A percentile compares a stretch with the other conserved stretches of the same genome.
Evolutionary conservation across 2,113 vertebrate genomes (phyloP).

Genomic region (Laticauda laticaudata): DNA sequence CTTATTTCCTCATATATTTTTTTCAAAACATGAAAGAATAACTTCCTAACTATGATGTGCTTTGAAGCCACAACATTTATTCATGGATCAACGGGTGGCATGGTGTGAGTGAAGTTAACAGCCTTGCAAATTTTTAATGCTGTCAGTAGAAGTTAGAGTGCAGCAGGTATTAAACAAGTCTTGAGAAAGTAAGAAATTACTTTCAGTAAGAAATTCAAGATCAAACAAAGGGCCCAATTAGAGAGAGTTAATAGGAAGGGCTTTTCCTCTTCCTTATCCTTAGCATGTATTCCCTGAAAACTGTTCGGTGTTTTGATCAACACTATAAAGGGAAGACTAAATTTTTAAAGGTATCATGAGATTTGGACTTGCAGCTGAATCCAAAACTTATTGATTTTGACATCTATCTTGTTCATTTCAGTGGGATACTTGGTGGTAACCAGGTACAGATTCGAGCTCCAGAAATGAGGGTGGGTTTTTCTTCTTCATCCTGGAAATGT

Average conservation of each 20-base stretch:
- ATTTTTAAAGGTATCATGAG: neutral
- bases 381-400: neutral
- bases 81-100: conserved; percentile 66
- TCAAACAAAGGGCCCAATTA: conserved; percentile 40
- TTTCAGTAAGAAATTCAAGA: conserved; percentile 22
- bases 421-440: neutral
- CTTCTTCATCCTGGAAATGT: neutral
- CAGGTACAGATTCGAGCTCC: neutral
- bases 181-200: conserved; percentile 9
- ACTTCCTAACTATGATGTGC: conserved; percentile 52
- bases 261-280: neutral
- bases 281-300: neutral
- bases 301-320: conserved; percentile 4
- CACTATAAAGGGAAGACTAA: neutral
- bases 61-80: conserved; percentile 67
- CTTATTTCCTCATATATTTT: too few species aligned
- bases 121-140: conserved; percentile 57
- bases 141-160: conserved; percentile 62
- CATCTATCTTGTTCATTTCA: neutral
- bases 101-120: conserved; percentile 55
- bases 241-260: conserved; percentile 26
- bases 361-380: neutral
- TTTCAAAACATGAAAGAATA: conserved; percentile 51
- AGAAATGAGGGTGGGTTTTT: neutral
- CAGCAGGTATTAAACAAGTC: conserved; percentile 56